These are phyloP conservation scores for Nibea albiflora DNA, from an alignment of 2,113 vertebrate genomes.

Conservation along the genomic window DNA sequence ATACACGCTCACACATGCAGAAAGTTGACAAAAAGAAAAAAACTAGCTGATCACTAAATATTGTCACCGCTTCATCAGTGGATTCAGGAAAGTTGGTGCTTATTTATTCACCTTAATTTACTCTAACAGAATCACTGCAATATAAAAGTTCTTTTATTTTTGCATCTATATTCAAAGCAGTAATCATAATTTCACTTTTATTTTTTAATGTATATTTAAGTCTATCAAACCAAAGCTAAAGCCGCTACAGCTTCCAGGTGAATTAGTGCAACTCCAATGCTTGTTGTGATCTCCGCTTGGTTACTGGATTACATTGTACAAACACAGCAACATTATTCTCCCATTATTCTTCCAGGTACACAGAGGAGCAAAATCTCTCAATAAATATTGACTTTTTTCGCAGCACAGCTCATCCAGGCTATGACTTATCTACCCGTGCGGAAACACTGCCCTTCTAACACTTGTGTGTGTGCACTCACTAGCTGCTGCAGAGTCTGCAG, in stretches of 20 bases:
- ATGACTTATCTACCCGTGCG: conserved; percentile 2
- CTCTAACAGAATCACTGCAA: not conserved
- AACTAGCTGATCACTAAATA: conserved; percentile 76
- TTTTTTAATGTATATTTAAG: not conserved
- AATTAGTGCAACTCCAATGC: not conserved
- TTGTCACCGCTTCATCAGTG: conserved; percentile 54
- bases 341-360: conserved; percentile 41
- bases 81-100: not conserved
- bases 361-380: conserved; percentile 18
- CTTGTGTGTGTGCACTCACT: conserved; percentile 79
- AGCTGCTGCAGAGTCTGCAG: conserved; percentile 75
- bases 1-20: conserved; percentile 15
- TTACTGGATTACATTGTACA: conserved; percentile 36
- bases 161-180: not conserved
- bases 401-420: conserved; percentile 13
- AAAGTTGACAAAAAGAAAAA: conserved; percentile 75
- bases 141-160: not conserved
- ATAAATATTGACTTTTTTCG: conserved; percentile 50
- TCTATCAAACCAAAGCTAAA: not conserved
- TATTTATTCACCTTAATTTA: not conserved
- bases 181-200: not conserved
- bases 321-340: conserved; percentile 35
- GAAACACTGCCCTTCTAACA: conserved; percentile 20
- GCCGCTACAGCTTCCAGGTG: not conserved
- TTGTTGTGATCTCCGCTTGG: not conserved